Evolutionary conservation across 2,797 vertebrate genomes (phyloP), one percentile per base, ranked within the genome.

Genomic region (Anguilla anguilla): DNA sequence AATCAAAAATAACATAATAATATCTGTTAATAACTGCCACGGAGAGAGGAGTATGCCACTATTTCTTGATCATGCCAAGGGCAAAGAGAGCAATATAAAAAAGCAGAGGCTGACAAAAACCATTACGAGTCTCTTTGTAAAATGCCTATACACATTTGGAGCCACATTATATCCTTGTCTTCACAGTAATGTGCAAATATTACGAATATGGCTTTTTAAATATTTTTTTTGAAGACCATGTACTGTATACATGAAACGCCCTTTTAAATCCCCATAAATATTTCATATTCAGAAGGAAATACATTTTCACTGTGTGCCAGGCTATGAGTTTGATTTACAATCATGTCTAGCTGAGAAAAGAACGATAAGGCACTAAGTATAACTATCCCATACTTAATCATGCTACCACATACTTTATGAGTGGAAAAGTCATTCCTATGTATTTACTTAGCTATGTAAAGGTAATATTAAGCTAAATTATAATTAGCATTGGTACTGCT

Each of bases 341-440:
- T 86, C 85, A 88, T 89, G 89, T 96, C 96, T 96, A 96, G 93
- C 90, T 95, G 95, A 96, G 94, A 95, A 94, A 89, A 90, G 91
- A 92, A 93, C 92, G 96, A 94, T 97, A 98, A 98, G 98, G 97
- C 98, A 98, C 98, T 95, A 90, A 89, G 55, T 86, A 77, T 53
- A 72, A 51, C 69, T 86, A 53, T 91, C 92, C 93, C 92, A 93
- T 93, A 92, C 92, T 94, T 95, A 95, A 92, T 95, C 97, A 97
- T 97, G 98, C 97, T 96, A 93, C 91, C 94, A 95, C 92, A 94
- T 89, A 91, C 87, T 89, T 89, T 90, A 90, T 88, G 87, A 88
- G 89, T 81, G 55, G 86, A 88, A 88, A 85, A 91, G 90, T 95
- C 90, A 74, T 88, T 93, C 93, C 94, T 96, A 95, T 93, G 90